Conservation (phyloP, 1,140 invertebrate genomes). For the Ceratitis capitata region DNA sequence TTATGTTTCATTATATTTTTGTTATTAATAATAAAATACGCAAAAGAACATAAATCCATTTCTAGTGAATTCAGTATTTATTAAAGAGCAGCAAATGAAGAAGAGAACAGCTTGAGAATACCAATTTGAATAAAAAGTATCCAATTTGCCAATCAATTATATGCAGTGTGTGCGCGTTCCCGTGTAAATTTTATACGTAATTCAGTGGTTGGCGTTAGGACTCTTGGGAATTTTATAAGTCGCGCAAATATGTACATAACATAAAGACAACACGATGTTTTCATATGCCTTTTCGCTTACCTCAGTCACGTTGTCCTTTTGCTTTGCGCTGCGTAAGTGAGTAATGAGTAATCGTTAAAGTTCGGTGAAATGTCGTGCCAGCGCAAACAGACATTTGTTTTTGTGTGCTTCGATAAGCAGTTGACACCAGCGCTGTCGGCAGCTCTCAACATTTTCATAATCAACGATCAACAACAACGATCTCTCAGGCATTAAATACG, state of each 20-base stretch:
- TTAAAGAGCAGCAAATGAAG: not conserved
- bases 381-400: conserved; percentile 2
- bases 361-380: conserved; percentile 11
- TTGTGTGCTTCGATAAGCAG: not conserved
- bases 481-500: not conserved
- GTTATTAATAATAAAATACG: not conserved
- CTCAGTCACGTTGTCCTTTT: not conserved
- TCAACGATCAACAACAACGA: not conserved
- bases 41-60: not conserved
- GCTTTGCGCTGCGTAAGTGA: not conserved
- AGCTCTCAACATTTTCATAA: not conserved
- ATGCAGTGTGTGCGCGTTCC: not conserved
- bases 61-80: not conserved
- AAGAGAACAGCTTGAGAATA: conserved; percentile 1
- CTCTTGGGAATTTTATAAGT: conserved; percentile 14
- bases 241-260: not conserved
- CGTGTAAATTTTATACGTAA: not conserved
- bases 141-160: not conserved
- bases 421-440: not conserved
- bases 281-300: not conserved
- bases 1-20: not conserved
- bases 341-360: not conserved
- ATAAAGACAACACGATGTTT: not conserved
- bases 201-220: not conserved
- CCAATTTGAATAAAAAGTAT: conserved; percentile 17